A percentile compares a stretch with the other conserved stretches of the same genome.
phyloP scores from a whole-genome alignment of 37 sponge, comb jelly and placozoan species.

The Sycon ciliatum region DNA sequence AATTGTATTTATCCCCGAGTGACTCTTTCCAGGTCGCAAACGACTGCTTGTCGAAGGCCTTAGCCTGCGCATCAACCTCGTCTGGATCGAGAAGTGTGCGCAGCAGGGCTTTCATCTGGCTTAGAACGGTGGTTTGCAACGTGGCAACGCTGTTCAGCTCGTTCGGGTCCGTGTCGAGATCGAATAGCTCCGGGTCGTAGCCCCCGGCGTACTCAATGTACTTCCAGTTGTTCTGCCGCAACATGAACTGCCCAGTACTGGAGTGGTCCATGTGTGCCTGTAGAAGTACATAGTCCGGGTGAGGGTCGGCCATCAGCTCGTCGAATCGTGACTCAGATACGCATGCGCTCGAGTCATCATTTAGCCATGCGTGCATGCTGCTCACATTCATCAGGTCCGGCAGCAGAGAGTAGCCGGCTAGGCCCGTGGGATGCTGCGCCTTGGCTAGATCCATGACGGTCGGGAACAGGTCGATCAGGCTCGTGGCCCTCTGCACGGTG shows the following conservation, averaged over 20 bases:
- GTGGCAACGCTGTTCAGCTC: neutral
- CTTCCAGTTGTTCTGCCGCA: slow-evolving; percentile 17
- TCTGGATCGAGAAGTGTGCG: slow-evolving; percentile 14
- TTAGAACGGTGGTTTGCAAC: neutral
- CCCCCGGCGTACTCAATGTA: slow-evolving; percentile 12
- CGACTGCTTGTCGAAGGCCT: slow-evolving; percentile 1
- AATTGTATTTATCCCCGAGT: slow-evolving; percentile 17
- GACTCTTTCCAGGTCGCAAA: slow-evolving; percentile 9
- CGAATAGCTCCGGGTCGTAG: slow-evolving; percentile 13
- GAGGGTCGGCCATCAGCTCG: too few relatives aligned
- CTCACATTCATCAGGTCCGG: slow-evolving; percentile 1
- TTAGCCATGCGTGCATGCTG: too few relatives aligned
- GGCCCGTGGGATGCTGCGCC: neutral
- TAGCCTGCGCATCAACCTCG: neutral
- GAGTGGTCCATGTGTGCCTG: neutral
- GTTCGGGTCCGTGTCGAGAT: slow-evolving; percentile 19
- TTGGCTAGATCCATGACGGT: slow-evolving; percentile 20
- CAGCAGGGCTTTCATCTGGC: neutral
- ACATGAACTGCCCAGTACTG: neutral
- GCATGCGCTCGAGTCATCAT: too few relatives aligned
- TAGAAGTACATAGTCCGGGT: neutral
- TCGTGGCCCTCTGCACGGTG: neutral
- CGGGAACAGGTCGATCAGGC: slow-evolving; percentile 17
- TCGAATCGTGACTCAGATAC: too few relatives aligned
- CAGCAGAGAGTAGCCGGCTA: slow-evolving; percentile 6